Base-by-base conservation (phyloP, 2,113 vertebrate species). In the Anseranas semipalmata region DNA sequence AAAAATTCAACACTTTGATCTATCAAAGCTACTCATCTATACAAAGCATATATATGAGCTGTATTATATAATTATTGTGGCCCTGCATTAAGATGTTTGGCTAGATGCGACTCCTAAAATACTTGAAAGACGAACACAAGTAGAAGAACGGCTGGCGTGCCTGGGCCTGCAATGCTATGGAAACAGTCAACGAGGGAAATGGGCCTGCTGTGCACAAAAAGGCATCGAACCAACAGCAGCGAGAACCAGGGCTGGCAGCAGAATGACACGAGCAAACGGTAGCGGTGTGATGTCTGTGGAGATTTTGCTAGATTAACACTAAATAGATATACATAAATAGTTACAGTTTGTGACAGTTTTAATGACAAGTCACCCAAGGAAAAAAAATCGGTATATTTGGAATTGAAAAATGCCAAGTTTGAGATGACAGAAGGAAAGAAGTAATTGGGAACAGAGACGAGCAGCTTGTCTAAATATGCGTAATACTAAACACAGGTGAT, bases 401-500 rank as follows among this genome's bases (percentile, higher is more conserved):
- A 97, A 93, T 92, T 72, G 87, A 97, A 97, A 96, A 92, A 74
- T 97, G 92, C 97, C 95, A 95, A 89, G 68, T 81, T 93, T 74
- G 89, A 97, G 94, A 87, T 97, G 97, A 97, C 95, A 96, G 95
- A 96, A 19, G 28, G 72, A 91, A 91, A 85, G 80, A 87, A 83
- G 56, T 83, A 66, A 58, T 71, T 98, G 71, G 83, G 89, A 97
- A 59, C 55, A 59, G 90, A 97, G 97, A 98, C 48, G 98, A 96
- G 77, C 97, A 98, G 96, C 96, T 97, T 98, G 97, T 98, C 98
- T 98, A 98, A 98, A 98, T 98, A 98, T 66, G 74, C 89, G 62
- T 96, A 94, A 96, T 97, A 96, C 95, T 98, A 98, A 98, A 94
- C 97, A 77, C 95, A 98, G 95, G 96, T 98, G 96, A 97, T 98